Base-by-base conservation (phyloP, 1,140 invertebrate genomes). In the Popillia japonica region DNA sequence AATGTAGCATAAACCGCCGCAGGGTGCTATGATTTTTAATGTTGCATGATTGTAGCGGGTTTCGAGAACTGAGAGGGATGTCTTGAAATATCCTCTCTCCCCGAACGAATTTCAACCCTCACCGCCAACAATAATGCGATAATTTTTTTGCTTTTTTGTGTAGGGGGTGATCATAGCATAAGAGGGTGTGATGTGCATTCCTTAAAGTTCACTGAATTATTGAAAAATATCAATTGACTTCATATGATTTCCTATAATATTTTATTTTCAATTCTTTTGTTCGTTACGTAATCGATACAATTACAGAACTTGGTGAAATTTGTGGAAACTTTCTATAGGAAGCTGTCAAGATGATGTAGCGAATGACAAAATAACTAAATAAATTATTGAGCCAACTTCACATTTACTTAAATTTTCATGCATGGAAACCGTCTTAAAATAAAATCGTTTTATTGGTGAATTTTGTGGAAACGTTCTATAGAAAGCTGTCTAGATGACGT, bases 21-120 rank as follows among this genome's bases (percentile, higher is more conserved):
- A 77, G 82, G 83, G 83, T 78, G 82, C 80, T 82, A 82, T 83
- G 81, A 81, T 83, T 84, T 84, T 83, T 82, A 82, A 81, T 83
- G 77, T 78, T 78, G 68, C 48, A 73, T 78, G 77, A 74, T 78
- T 78, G 76, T 72, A 74, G 76, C 76, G 27, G 40, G 76, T 42
- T 41, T 77, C 76, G 64, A 77, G 40, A 61, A 40, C 34, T 20
- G 40, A 34, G 40, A 34, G 40, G 76, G 76, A 61, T 41, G n/a
- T 74, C 72, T 74, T 40, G 40, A 74, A 74, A 74, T 11, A 42
- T 40, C 72, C 72, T 20, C 72, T 40, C 17, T 17, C 40, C 40
- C 40, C 11, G 9, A 41, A 76, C 41, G 40, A 76, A 76, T 76
- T 76, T 55, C 22, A 20, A 14, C 75, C 44, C 22, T 44, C 23